Conservation (phyloP, 2,797 vertebrate genomes). For the Melanotaenia nigrans region DNA sequence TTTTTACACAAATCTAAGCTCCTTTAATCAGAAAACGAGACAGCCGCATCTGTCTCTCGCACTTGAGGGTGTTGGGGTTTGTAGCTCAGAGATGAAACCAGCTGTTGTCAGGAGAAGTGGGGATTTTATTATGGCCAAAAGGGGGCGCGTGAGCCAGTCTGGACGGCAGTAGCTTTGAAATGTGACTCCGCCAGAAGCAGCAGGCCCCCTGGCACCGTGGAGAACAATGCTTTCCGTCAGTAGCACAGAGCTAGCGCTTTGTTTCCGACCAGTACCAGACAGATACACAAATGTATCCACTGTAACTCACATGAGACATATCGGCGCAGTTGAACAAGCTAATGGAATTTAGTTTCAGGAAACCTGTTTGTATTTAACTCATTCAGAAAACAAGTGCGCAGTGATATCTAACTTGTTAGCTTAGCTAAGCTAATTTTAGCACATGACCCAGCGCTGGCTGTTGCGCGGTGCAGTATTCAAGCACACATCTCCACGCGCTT, state of each 20-base stretch:
- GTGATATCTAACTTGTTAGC: conserved; percentile 38
- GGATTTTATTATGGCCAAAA: conserved; percentile 42
- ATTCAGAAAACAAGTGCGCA: conserved; percentile 5
- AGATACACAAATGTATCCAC: rapidly evolving
- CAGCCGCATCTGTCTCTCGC: not conserved
- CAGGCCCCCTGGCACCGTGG: conserved; percentile 63
- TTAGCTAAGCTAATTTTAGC: conserved; percentile 71
- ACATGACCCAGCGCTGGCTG: conserved; percentile 58
- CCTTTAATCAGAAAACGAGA: not conserved
- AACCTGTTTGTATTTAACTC: rapidly evolving
- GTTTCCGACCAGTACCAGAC: not conserved
- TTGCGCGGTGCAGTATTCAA: conserved; percentile 17
- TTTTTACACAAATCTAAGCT: not conserved
- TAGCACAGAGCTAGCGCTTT: conserved; percentile 40
- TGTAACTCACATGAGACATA: rapidly evolving
- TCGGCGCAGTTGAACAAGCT: not conserved
- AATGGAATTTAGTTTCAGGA: rapidly evolving
- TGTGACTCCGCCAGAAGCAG: conserved; percentile 58
- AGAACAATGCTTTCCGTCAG: conserved; percentile 76
- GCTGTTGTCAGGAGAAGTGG: conserved; percentile 45
- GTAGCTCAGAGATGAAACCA: conserved; percentile 29
- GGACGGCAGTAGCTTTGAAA: conserved; percentile 54
- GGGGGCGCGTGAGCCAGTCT: conserved; percentile 57
- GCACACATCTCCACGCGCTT: not conserved
- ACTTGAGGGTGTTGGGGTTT: not conserved